A percentile compares a stretch with the other conserved stretches of the same genome.
phyloP scores from a whole-genome alignment of 2,888 invertebrate genomes.

The Parochlus steinenii region DNA sequence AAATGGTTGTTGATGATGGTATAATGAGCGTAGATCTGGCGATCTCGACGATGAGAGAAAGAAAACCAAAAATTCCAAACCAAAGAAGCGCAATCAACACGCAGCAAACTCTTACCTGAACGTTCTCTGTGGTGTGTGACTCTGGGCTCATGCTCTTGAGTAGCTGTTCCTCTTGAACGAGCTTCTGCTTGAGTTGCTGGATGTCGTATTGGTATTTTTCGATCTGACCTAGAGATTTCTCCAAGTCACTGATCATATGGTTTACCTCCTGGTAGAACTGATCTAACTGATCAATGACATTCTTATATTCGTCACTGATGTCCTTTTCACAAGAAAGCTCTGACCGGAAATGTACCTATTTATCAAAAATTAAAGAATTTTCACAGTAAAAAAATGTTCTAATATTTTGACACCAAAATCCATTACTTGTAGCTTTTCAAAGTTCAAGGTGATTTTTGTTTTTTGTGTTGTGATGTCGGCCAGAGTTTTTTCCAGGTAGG shows the following conservation, averaged over 20 bases:
- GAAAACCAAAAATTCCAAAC: slow-evolving; percentile 21
- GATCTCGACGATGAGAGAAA: slow-evolving; percentile 19
- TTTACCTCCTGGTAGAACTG: slow-evolving; percentile 41
- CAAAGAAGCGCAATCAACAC: too few species aligned
- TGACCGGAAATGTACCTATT: slow-evolving; percentile 72
- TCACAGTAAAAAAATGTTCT: slow-evolving; percentile 1
- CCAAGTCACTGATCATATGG: slow-evolving; percentile 48
- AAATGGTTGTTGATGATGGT: too few species aligned
- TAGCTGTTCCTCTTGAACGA: slow-evolving; percentile 76
- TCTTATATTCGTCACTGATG: slow-evolving; percentile 44
- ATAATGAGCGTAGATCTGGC: too few species aligned
- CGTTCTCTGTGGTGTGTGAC: slow-evolving; percentile 4
- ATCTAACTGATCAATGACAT: slow-evolving; percentile 52
- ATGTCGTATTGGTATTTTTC: slow-evolving; percentile 80
- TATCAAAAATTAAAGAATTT: slow-evolving; percentile 13
- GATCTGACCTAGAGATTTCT: slow-evolving; percentile 64
- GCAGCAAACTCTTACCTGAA: slow-evolving; percentile 12
- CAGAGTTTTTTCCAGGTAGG: slow-evolving; percentile 67
- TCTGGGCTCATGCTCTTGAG: slow-evolving; percentile 25
- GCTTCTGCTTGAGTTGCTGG: slow-evolving; percentile 64
- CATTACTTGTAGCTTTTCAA: slow-evolving; percentile 81
- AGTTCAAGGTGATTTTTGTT: slow-evolving; percentile 73
- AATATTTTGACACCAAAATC: too few species aligned
- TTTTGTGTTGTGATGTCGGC: slow-evolving; percentile 79
- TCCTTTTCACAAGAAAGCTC: slow-evolving; percentile 21